Base-by-base conservation (phyloP, 2,888 invertebrate species). In the Polymixis lichenea region DNA sequence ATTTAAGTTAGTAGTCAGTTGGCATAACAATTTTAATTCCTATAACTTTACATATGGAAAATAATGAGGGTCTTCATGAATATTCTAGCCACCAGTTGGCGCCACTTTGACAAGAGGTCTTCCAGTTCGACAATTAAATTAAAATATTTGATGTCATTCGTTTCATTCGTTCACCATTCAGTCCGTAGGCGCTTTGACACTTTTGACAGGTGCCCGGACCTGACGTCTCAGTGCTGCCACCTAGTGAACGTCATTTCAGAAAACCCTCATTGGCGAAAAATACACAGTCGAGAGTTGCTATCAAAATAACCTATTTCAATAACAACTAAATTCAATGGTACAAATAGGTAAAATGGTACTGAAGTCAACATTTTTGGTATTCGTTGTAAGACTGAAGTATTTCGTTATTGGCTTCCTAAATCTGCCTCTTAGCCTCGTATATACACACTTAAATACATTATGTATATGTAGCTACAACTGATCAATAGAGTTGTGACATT, bases 341-440 rank as follows among this genome's bases (percentile, higher is more conserved):
- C 32, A 60, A 73, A 53, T 22, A 56, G 6, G 25, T 70, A 56
- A 22, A 61, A 51, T 61, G 61, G 62, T 79, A 78, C 58, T 61
- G n/a, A 49, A 17, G 22, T 61, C 13, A 49, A n/a, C 0, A 43
- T 58, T 61, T 51, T 61, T 78, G 72, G 79, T 78, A 61, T 78
- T 53, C 2, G 19, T 78, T 72, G 9, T 22, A 13, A 72, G 28
- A 66, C 28, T 46, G 25, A 28, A 17, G 25, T 22, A 15, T 62
- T 64, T 76, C 3, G 13, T 69, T 8, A 2, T 53, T 19, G 2
- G 3, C 4, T 60, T 58, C 6, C 19, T 64, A 7, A 32, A 15
- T 49, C 75, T 78, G 75, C 83, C 79, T 70, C 49, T 38, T 43
- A 66, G 43, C 79, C 82, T 75, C 79, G 32, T 49, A 55, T 51